Evolutionary conservation across 1,140 invertebrate genomes (phyloP), one percentile per base, ranked within the genome.

Genomic region (Apis dorsata): DNA sequence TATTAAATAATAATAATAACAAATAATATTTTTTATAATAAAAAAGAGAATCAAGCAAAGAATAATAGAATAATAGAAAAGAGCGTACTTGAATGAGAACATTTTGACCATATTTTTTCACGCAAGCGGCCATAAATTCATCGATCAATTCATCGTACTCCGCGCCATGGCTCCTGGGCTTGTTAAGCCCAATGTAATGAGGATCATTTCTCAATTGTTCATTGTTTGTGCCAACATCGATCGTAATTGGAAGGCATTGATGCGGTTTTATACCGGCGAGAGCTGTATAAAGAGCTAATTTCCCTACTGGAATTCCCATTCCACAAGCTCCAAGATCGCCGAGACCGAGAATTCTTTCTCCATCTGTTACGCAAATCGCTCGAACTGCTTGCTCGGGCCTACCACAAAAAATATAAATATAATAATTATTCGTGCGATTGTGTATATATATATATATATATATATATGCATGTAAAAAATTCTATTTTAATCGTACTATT

Each of bases 41-140:
- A 34, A 34, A 34, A 34, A 34, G 2, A 34, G 2, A 1, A 34
- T 24, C 24, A 34, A 34, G 2, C 1, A 34, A 34, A 15, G 0
- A 70, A 10, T 65, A 60, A 12, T 19, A 21, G 13, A n/a, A 9
- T 85, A 51, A 51, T 53, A 49, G 9, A 4, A 57, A 28, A 24
- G 24, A 80, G 49, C 84, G 91, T 88, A 96, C 96, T 93, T 98
- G 97, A 88, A 98, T 97, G 2, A 98, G 94, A 2, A 97, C 97
- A 89, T 98, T 98, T 92, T 98, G 97, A 75, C 97, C 97, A 91
- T 98, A 99, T 93, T 98, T 96, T 93, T 96, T 96, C 0, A 99
- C 97, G 77, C 98, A 97, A 4, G 98, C 98, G 91, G 97, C 95
- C 98, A 99, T 99, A 92, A 99, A 99, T 94, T 99, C 99, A 91